A percentile compares a stretch with the other conserved stretches of the same genome.
Evolutionary conservation across 2,113 vertebrate genomes (phyloP).

Genomic region (Oenanthe oenanthe): DNA sequence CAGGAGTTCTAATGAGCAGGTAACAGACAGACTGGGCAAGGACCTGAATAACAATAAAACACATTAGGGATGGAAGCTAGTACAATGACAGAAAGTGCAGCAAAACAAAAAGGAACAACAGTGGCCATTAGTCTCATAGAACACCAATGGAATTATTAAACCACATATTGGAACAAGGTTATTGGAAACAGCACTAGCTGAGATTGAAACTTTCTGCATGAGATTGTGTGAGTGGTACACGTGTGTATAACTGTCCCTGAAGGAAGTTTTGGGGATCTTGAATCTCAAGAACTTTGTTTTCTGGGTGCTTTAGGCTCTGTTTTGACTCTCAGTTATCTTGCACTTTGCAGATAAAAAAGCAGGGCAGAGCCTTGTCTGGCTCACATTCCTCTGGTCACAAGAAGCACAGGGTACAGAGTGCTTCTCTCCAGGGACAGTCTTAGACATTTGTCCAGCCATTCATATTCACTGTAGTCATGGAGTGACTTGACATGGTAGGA

Average conservation of each 20-base stretch:
- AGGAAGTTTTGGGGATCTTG: background rate
- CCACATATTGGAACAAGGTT: background rate
- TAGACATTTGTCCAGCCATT: background rate
- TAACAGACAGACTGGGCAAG: background rate
- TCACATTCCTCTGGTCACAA: background rate
- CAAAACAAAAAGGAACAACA: background rate
- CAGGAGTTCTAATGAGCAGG: conserved; percentile 11
- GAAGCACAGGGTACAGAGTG: background rate
- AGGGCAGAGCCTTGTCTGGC: background rate
- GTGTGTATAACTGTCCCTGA: background rate
- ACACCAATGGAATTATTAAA: background rate
- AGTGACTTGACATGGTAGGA: background rate
- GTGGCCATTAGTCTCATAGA: background rate
- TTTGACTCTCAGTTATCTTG: background rate
- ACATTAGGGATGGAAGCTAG: background rate
- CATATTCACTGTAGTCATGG: background rate
- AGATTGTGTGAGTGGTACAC: accelerated
- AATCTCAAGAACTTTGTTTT: background rate
- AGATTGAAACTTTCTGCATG: background rate
- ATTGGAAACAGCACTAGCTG: accelerated
- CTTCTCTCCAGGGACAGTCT: background rate
- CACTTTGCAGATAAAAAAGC: background rate
- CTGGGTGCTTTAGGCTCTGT: background rate
- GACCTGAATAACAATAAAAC: background rate
- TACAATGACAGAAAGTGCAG: background rate